A percentile compares a stretch with the other conserved stretches of the same genome.
phyloP scores from a whole-genome alignment of 2,888 invertebrate species.

The Exocentrus adspersus region DNA sequence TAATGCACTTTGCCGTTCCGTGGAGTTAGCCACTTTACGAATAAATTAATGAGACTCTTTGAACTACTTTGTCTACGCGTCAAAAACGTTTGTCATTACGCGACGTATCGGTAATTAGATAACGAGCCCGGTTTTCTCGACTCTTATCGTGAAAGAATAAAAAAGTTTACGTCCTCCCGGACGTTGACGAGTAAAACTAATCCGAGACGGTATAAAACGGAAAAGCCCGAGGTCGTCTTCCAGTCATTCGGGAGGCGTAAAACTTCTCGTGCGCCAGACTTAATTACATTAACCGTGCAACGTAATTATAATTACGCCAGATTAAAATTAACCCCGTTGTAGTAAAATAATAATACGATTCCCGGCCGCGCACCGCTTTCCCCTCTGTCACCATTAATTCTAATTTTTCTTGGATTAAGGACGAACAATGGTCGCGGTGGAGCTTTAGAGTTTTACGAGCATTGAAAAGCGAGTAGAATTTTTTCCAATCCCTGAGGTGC shows the following conservation, averaged over 20 bases:
- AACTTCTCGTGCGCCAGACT: slow-evolving; percentile 8
- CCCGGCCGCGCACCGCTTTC: background rate
- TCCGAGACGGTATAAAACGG: background rate
- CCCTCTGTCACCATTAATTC: background rate
- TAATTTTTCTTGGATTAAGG: background rate
- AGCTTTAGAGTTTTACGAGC: too few relatives aligned
- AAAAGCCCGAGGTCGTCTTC: background rate
- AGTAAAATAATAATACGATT: slow-evolving; percentile 2
- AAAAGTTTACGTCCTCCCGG: too few relatives aligned
- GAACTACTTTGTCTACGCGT: too few relatives aligned
- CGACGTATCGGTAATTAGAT: too few relatives aligned
- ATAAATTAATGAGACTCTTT: background rate
- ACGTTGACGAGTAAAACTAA: slow-evolving; percentile 1
- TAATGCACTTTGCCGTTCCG: background rate
- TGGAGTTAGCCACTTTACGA: background rate
- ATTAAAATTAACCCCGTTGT: background rate
- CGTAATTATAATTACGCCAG: slow-evolving; percentile 12
- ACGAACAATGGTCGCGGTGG: too few relatives aligned
- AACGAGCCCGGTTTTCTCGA: too few relatives aligned
- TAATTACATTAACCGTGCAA: slow-evolving; percentile 3
- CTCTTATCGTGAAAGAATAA: too few relatives aligned
- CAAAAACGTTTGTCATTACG: too few relatives aligned
- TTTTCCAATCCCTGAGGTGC: background rate
- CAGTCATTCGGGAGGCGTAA: slow-evolving; percentile 10
- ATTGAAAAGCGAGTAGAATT: too few relatives aligned